Conservation (phyloP, 2,797 vertebrate species). For the Acipenser ruthenus region DNA sequence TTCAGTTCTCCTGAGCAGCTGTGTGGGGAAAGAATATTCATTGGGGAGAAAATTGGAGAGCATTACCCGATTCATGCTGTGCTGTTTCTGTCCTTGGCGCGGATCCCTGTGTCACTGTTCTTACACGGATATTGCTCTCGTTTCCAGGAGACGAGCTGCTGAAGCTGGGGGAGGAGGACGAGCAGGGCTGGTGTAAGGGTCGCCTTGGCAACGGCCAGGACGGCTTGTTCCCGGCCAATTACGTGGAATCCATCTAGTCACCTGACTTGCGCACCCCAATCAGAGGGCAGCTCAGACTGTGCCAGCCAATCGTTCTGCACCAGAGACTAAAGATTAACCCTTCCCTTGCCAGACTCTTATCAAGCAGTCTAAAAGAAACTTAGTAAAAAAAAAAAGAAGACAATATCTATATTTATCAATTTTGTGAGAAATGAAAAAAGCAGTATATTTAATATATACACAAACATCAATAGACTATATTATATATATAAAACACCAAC, state of each 20-base stretch:
- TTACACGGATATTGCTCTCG: background rate
- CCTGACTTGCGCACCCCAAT: conserved; percentile 47
- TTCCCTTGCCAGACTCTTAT: conserved; percentile 59
- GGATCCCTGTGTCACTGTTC: too few species aligned
- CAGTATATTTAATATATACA: conserved; percentile 44
- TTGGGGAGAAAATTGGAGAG: too few species aligned
- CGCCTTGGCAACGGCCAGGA: conserved; percentile 84
- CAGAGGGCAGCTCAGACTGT: conserved; percentile 84
- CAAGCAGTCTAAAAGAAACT: conserved; percentile 66
- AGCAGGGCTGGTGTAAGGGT: conserved; percentile 97
- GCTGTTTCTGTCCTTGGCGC: too few species aligned
- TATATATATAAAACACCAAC: conserved; percentile 9
- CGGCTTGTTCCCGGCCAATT: conserved; percentile 96
- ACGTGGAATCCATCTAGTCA: conserved; percentile 86
- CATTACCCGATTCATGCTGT: too few species aligned
- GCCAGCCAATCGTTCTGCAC: conserved; percentile 74
- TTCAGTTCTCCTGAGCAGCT: too few species aligned
- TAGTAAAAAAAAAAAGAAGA: conserved; percentile 61
- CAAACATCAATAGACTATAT: conserved; percentile 41
- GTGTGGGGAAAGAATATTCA: too few species aligned
- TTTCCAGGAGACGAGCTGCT: conserved; percentile 84
- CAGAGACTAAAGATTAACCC: conserved; percentile 67
- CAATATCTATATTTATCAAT: conserved; percentile 55
- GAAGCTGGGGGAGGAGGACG: conserved; percentile 94
- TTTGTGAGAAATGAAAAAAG: conserved; percentile 32